phyloP scores from a whole-genome alignment of 2,113 vertebrate species.

The Aythya baeri region DNA sequence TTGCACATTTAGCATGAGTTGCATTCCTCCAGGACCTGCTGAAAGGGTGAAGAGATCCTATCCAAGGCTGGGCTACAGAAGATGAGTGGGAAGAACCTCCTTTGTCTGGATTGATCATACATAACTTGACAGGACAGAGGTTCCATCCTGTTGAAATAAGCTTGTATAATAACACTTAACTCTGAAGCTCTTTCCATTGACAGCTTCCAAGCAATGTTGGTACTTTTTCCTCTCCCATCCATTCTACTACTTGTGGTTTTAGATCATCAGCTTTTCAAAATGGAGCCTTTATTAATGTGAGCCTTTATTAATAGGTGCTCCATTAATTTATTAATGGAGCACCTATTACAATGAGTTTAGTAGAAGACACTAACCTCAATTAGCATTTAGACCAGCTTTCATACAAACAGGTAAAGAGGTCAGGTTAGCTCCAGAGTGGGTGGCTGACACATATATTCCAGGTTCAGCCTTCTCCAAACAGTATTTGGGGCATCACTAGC shows the following conservation, averaged over 20 bases:
- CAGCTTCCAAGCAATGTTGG: background rate
- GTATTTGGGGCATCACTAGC: background rate
- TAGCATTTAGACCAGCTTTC: background rate
- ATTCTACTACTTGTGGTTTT: background rate
- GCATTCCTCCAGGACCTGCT: slow-evolving; percentile 25
- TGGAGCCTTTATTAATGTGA: background rate
- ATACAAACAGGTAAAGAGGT: background rate
- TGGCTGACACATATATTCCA: background rate
- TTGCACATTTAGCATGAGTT: background rate
- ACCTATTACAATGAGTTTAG: background rate
- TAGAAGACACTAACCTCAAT: background rate
- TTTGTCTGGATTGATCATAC: background rate
- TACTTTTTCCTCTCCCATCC: background rate
- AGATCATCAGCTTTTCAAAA: background rate
- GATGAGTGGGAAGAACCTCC: background rate
- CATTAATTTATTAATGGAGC: background rate
- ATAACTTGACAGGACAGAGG: background rate
- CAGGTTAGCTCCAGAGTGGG: background rate
- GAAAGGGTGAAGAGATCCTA: slow-evolving; percentile 1
- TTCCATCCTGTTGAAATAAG: slow-evolving; percentile 13
- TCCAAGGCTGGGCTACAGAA: background rate
- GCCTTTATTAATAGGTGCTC: background rate
- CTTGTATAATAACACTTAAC: background rate
- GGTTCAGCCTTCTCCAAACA: background rate
- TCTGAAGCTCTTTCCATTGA: background rate